These are phyloP conservation scores for Cyaniris semiargus DNA, from an alignment of 2,888 invertebrate species.

Conservation along the genomic window DNA sequence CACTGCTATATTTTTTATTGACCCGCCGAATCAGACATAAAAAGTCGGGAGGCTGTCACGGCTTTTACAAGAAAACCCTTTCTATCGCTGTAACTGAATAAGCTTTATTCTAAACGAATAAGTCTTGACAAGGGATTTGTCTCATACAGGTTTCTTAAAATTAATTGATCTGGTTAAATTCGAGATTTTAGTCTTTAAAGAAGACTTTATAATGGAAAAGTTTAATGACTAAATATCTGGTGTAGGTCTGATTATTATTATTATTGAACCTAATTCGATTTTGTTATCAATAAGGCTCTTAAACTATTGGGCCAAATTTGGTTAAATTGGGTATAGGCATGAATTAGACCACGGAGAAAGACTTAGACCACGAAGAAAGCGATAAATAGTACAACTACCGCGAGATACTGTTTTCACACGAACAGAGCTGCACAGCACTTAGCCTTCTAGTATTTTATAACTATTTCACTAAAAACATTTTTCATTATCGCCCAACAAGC, in stretches of 20 bases:
- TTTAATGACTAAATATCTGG: not conserved
- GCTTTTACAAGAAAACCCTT: constrained; percentile 18
- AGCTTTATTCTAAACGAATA: constrained; percentile 20
- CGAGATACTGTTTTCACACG: no score
- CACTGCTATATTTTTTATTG: constrained; percentile 1
- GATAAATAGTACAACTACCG: no score
- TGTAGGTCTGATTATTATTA: no score
- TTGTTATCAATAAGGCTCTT: no score
- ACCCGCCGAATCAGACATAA: constrained; percentile 11
- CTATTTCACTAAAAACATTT: not conserved
- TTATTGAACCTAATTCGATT: no score
- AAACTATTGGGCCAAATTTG: no score
- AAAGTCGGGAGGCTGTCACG: constrained; percentile 18
- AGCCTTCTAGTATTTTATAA: not conserved
- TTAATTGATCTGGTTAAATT: no score
- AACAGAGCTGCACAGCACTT: no score
- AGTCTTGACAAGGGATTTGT: constrained; percentile 22
- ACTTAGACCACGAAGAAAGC: no score
- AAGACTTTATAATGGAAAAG: not conserved
- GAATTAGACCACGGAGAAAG: no score
- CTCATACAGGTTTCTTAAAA: no score
- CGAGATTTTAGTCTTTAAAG: not conserved
- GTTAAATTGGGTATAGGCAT: no score
- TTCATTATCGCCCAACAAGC: not conserved
- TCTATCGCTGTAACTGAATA: constrained; percentile 24